Evolutionary conservation across 2,797 vertebrate genomes (phyloP).

Genomic region (Octomys mimax): DNA sequence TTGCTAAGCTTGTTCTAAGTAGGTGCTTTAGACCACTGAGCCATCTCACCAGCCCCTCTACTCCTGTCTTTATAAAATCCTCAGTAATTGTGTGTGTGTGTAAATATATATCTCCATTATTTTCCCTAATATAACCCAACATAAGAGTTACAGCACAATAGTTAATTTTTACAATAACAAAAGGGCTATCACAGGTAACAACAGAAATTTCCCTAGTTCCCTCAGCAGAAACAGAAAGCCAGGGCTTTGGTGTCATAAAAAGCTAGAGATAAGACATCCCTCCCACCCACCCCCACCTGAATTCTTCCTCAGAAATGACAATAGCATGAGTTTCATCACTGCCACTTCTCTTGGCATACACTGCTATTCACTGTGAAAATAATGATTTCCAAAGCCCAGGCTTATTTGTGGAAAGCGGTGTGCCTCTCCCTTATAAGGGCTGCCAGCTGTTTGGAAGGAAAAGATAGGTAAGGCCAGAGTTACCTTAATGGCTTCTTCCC

Average conservation of each 20-base stretch:
- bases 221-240: background rate
- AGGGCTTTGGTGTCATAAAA: background rate
- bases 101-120: background rate
- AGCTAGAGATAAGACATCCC: background rate
- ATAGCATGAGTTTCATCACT: background rate
- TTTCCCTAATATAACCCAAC: background rate
- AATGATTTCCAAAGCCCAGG: background rate
- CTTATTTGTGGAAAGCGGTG: background rate
- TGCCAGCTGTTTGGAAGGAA: background rate
- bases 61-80: slow-evolving; percentile 9
- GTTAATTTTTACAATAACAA: slow-evolving; percentile 4
- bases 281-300: background rate
- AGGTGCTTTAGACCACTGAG: too few relatives aligned
- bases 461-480: slow-evolving; percentile 18
- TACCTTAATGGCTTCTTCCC: slow-evolving; percentile 96
- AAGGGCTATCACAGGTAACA: background rate
- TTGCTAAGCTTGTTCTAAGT: too few relatives aligned
- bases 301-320: background rate
- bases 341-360: background rate
- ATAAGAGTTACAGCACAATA: background rate
- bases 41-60: background rate
- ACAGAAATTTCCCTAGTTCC: background rate
- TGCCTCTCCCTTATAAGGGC: background rate
- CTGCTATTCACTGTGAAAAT: background rate
- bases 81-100: background rate